Percentiles rank a stretch among this genome's conserved stretches.
These are phyloP conservation scores for Caenorhabditis plicata DNA, from an alignment of 2,888 invertebrate genomes.

Conservation along the genomic window DNA sequence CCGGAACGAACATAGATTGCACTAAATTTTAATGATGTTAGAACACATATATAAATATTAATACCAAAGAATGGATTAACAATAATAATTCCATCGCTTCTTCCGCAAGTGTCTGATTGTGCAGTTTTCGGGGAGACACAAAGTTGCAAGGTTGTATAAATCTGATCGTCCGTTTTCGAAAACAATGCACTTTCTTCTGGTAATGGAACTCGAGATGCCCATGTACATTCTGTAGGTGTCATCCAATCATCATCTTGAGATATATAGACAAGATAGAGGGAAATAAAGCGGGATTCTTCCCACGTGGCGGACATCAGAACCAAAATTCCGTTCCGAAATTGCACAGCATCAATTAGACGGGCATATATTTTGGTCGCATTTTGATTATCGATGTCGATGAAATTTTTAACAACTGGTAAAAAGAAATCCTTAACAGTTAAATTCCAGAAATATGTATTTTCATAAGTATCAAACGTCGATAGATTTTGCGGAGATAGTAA, in stretches of 20 bases:
- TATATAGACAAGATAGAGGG: slow-evolving; percentile 11
- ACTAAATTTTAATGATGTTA: background rate
- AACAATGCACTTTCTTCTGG: slow-evolving; percentile 10
- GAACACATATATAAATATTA: background rate
- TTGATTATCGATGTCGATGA: background rate
- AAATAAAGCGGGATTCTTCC: slow-evolving; percentile 7
- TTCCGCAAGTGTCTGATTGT: slow-evolving; percentile 6
- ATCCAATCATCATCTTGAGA: slow-evolving; percentile 3
- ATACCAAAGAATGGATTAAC: slow-evolving; percentile 22
- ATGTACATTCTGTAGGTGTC: slow-evolving; percentile 1
- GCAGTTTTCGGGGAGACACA: slow-evolving; percentile 17
- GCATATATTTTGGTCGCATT: slow-evolving; percentile 1
- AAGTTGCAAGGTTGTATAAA: slow-evolving; percentile 10
- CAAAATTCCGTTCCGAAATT: slow-evolving; percentile 17
- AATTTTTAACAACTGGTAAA: slow-evolving; percentile 3
- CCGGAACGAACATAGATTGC: slow-evolving; percentile 13
- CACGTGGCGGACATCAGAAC: slow-evolving; percentile 11
- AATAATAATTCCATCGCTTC: slow-evolving; percentile 25
- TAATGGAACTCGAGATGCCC: slow-evolving; percentile 6
- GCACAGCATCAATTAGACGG: slow-evolving; percentile 12
- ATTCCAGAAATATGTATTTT: too few species aligned
- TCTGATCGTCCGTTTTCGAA: slow-evolving; percentile 9
- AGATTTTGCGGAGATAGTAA: background rate
- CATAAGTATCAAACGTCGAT: background rate
- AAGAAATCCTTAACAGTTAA: slow-evolving; percentile 3